phyloP scores from a whole-genome alignment of 2,888 invertebrate genomes.

The Drosophila neotestacea region DNA sequence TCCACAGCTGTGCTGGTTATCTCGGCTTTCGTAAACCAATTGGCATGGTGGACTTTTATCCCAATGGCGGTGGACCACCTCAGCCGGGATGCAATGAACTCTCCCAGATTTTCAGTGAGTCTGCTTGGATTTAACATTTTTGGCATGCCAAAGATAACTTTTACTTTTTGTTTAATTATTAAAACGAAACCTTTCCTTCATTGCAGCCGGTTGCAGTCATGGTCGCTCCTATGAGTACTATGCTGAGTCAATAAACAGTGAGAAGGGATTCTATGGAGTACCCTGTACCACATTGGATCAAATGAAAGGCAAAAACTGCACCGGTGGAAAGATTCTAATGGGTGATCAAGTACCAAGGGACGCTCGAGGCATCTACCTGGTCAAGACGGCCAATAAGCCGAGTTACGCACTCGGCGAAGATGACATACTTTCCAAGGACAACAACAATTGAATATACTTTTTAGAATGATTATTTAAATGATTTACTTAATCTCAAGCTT shows the following conservation, averaged over 20 bases:
- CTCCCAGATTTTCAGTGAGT: slow-evolving; percentile 84
- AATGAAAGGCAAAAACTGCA: slow-evolving; percentile 78
- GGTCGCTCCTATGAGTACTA: slow-evolving; percentile 88
- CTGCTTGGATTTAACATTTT: no score
- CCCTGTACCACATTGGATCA: slow-evolving; percentile 87
- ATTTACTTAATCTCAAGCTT: slow-evolving; percentile 39
- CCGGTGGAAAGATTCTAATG: slow-evolving; percentile 86
- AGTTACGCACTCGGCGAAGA: slow-evolving; percentile 86
- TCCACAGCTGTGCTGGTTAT: slow-evolving; percentile 90
- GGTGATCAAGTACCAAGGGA: slow-evolving; percentile 86
- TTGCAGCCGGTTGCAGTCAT: slow-evolving; percentile 89
- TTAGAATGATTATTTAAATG: not conserved
- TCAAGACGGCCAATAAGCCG: slow-evolving; percentile 87
- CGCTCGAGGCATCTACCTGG: slow-evolving; percentile 87
- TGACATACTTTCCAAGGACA: slow-evolving; percentile 34
- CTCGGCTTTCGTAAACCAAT: slow-evolving; percentile 87
- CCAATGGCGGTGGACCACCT: slow-evolving; percentile 88
- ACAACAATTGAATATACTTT: not conserved
- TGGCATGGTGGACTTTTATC: slow-evolving; percentile 91
- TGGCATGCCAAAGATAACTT: not conserved
- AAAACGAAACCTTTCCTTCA: not conserved
- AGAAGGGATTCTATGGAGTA: slow-evolving; percentile 86
- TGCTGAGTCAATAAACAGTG: slow-evolving; percentile 88
- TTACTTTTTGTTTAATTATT: not conserved
- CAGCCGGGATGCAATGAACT: slow-evolving; percentile 89